Evolutionary conservation across 2,797 vertebrate genomes (phyloP).

Genomic region (Percopsis omiscomaycus): DNA sequence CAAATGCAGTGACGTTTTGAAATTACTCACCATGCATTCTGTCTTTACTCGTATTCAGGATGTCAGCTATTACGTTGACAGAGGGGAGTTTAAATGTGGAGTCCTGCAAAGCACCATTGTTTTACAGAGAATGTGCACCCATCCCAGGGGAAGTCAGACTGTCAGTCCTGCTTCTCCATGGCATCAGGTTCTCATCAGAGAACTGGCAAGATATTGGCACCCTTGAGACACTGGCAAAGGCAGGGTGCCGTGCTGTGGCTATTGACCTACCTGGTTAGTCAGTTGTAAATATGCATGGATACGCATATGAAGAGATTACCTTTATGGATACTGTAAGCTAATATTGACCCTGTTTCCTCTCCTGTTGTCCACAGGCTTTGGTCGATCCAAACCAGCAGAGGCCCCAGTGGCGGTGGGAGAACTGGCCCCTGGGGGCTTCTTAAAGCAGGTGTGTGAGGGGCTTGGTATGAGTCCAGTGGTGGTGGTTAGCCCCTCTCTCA

Average conservation of each 20-base stretch:
- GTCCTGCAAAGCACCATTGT: conserved; percentile 78
- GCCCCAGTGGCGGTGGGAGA: conserved; percentile 80
- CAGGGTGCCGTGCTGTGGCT: conserved; percentile 85
- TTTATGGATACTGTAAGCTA: too few species aligned
- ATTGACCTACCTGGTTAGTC: conserved; percentile 89
- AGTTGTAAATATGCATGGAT: neutral
- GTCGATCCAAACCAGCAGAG: conserved; percentile 79
- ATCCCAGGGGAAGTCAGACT: conserved; percentile 46
- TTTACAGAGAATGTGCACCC: conserved; percentile 83
- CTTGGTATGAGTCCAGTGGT: conserved; percentile 81
- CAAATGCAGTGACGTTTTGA: neutral
- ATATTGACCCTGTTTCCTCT: neutral
- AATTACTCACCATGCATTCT: neutral
- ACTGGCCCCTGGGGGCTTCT: conserved; percentile 81
- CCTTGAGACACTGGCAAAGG: conserved; percentile 80
- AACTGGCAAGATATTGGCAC: conserved; percentile 89
- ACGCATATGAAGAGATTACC: too few species aligned
- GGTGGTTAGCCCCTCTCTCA: conserved; percentile 93
- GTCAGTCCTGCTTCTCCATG: conserved; percentile 88
- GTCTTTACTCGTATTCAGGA: conserved; percentile 48
- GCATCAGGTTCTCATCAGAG: conserved; percentile 91
- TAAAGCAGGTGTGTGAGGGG: conserved; percentile 81
- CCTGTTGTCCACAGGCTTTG: conserved; percentile 77
- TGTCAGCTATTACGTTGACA: conserved; percentile 72
- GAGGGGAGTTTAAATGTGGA: conserved; percentile 78